Evolutionary conservation across 2,888 invertebrate genomes (phyloP), one percentile per base, ranked within the genome.

Genomic region (Cloeon dipterum): DNA sequence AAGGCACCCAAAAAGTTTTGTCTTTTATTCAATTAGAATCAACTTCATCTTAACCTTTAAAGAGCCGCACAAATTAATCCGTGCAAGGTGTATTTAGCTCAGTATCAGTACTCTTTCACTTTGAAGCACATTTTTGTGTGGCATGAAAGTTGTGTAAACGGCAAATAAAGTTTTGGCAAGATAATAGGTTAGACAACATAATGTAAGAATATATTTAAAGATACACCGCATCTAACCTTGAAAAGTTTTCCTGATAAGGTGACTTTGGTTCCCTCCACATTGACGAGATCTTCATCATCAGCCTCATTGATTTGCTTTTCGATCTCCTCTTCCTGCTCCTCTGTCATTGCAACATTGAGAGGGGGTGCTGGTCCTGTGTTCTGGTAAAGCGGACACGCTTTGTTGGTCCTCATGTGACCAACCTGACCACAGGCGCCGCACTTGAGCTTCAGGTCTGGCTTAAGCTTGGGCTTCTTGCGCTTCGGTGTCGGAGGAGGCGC

Each of bases 391-490:
- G 94, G 96, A 57, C 98, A 98, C 10, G 94, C 86, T 54, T 94
- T 93, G 60, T 98, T 98, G 1, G 96, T 98, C 38, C 93, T 55
- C 73, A 74, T 73, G 51, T 73, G 73, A 8, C 73, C 73, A 17
- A 65, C 61, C 52, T 78, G 85, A 7, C 94, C 94, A 57, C 98
- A 98, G 7, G 94, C 94, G 8, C 94, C 93, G 58, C 96, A 96
- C 64, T 91, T 77, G 41, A 94, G 63, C 62, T 88, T 88, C 36
- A 86, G 62, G 56, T 88, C 86, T 7, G 83, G 81, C 51, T 86
- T 86, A 36, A 85, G 60, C 58, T 88, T 86, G 36, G 59, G 54
- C 42, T 79, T 74, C 47, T 82, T 79, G 47, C 83, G 71, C 39
- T 79, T 67, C 18, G 53, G 51, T 10, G 54, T 50, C 40, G 52